Evolutionary conservation across 2,113 vertebrate genomes (phyloP).

Genomic region (Trogon melanurus): DNA sequence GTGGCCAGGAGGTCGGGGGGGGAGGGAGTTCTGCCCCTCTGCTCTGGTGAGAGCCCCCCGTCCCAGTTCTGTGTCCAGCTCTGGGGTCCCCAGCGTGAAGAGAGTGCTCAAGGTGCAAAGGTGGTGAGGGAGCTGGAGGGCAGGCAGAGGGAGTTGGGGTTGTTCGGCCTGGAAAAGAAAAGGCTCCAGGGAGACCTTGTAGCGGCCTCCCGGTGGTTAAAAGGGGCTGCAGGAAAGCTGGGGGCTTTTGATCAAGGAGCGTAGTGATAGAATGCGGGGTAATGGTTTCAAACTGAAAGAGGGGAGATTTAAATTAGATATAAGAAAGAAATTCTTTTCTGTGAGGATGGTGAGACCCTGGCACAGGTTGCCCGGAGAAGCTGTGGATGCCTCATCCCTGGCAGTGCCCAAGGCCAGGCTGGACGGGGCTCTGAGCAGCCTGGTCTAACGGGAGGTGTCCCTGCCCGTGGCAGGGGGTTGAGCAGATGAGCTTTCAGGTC

Average conservation of each 20-base stretch:
- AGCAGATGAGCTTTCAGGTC: not conserved
- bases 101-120: not conserved
- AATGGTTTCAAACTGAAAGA: not conserved
- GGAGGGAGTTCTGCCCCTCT: not conserved
- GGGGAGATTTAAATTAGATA: not conserved
- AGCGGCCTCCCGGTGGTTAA: not conserved
- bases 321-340: not conserved
- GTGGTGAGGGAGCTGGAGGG: not conserved
- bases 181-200: rapidly evolving
- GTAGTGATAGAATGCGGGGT: not conserved
- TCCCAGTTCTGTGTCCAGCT: not conserved
- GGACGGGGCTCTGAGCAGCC: not conserved
- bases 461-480: not conserved
- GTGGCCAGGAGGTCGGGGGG: not conserved
- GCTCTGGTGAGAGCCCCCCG: not conserved
- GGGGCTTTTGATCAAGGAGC: not conserved
- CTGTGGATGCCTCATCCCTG: too few relatives aligned
- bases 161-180: not conserved
- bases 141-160: not conserved
- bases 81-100: not conserved
- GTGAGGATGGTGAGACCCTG: not conserved
- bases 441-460: not conserved
- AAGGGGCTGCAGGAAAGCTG: not conserved
- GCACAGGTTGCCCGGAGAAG: too few relatives aligned
- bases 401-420: too few relatives aligned